Evolutionary conservation across 1,140 invertebrate species (phyloP).

Genomic region (Drosophila miranda): DNA sequence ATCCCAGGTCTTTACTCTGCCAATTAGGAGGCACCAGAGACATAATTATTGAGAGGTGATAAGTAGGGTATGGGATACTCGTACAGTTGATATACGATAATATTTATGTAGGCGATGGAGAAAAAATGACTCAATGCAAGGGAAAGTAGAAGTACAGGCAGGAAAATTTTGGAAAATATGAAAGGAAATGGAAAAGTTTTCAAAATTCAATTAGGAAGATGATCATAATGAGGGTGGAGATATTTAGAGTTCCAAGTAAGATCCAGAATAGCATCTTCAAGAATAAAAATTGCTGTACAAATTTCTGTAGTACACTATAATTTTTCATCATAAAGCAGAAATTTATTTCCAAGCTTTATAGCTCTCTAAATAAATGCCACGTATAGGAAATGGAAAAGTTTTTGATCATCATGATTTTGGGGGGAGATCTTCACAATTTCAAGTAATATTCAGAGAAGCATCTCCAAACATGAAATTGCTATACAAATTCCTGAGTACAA

Average conservation of each 20-base stretch:
- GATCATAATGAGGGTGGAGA: too few relatives aligned
- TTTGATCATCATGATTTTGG: too few relatives aligned
- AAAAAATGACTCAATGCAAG: background rate
- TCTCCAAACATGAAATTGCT: too few relatives aligned
- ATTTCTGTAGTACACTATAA: too few relatives aligned
- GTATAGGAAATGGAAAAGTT: too few relatives aligned
- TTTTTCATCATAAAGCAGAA: background rate
- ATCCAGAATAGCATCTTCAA: too few relatives aligned
- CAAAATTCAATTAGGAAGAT: background rate
- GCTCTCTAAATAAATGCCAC: background rate
- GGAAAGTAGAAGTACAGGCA: constrained; percentile 6
- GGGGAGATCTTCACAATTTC: too few relatives aligned
- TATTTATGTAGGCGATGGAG: constrained; percentile 1
- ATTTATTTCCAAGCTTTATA: background rate
- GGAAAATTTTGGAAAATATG: background rate
- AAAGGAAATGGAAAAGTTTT: background rate
- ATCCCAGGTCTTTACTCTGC: constrained; percentile 27
- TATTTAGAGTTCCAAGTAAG: too few relatives aligned
- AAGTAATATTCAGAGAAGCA: too few relatives aligned
- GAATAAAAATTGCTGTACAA: too few relatives aligned
- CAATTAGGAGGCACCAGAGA: constrained; percentile 34
- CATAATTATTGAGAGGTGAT: constrained; percentile 39
- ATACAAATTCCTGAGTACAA: too few relatives aligned
- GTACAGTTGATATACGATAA: constrained; percentile 1
- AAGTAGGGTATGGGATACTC: background rate